Percentiles rank a stretch among this genome's conserved stretches.
Evolutionary conservation across 2,797 vertebrate genomes (phyloP).

Genomic region (Syndactyla subalaris): DNA sequence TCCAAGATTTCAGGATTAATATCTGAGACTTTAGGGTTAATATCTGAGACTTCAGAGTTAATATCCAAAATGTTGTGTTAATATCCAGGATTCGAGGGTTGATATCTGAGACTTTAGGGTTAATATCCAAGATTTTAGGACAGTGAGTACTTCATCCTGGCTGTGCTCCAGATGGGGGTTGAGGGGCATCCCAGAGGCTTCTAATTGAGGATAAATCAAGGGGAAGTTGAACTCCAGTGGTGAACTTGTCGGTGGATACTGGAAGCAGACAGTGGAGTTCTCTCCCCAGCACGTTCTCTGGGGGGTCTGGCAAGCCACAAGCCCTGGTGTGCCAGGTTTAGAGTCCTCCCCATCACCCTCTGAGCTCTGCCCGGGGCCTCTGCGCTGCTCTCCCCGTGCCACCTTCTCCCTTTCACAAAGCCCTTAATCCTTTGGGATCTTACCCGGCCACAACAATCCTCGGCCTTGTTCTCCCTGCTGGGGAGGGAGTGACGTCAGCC

Average conservation of each 20-base stretch:
- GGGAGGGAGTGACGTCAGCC: not conserved
- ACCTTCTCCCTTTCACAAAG: not conserved
- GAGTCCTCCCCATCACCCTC: not conserved
- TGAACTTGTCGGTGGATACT: rapidly evolving
- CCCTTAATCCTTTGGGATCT: not conserved
- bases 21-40: not conserved
- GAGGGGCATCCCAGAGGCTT: not conserved
- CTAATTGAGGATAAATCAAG: rapidly evolving
- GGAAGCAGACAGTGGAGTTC: not conserved
- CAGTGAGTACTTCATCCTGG: not conserved
- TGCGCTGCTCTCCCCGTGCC: not conserved
- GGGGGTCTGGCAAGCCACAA: not conserved
- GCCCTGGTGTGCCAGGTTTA: not conserved
- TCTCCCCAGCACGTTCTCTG: not conserved
- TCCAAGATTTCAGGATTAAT: not conserved
- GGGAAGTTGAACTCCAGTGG: not conserved
- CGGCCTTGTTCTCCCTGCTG: not conserved
- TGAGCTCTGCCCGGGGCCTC: not conserved
- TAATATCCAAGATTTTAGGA: not conserved
- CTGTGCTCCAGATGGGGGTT: not conserved
- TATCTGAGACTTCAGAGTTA: too few relatives aligned
- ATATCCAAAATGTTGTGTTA: too few relatives aligned
- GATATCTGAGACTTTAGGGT: rapidly evolving
- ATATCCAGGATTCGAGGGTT: too few relatives aligned
- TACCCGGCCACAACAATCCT: not conserved